phyloP scores from a whole-genome alignment of 2,888 invertebrate species.

The Campoletis raptor region DNA sequence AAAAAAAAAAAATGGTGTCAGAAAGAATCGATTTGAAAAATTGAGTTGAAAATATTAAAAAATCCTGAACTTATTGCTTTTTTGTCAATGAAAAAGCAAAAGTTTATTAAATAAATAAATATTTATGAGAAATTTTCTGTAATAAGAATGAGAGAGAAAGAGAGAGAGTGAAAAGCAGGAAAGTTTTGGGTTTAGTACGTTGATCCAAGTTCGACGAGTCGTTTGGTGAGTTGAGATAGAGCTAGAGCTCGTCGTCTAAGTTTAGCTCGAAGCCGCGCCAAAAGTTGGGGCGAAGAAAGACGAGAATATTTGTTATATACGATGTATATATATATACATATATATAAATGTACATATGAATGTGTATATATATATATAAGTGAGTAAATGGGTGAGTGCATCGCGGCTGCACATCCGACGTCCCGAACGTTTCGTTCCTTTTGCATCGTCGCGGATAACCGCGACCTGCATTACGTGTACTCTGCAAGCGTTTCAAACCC shows the following conservation, averaged over 20 bases:
- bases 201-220: slow-evolving; percentile 73
- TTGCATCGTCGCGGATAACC: slow-evolving; percentile 76
- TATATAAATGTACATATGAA: slow-evolving; percentile 17
- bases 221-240: slow-evolving; percentile 44
- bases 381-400: slow-evolving; percentile 52
- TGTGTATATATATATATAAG: slow-evolving; percentile 1
- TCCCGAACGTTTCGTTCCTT: slow-evolving; percentile 60
- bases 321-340: not conserved
- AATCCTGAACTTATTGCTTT: not conserved
- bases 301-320: slow-evolving; percentile 29
- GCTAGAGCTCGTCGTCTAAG: slow-evolving; percentile 66
- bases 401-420: slow-evolving; percentile 60
- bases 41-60: too few relatives aligned
- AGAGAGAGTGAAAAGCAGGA: slow-evolving; percentile 1
- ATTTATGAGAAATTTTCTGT: not conserved
- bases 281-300: slow-evolving; percentile 47
- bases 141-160: slow-evolving; percentile 30
- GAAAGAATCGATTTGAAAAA: too few relatives aligned
- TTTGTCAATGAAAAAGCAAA: not conserved
- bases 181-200: slow-evolving; percentile 68
- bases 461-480: slow-evolving; percentile 80
- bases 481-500: slow-evolving; percentile 55
- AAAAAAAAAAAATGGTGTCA: too few relatives aligned
- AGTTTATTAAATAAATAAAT: not conserved
- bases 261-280: slow-evolving; percentile 63